Percentiles rank a stretch among this genome's conserved stretches.
Evolutionary conservation across 2,113 vertebrate species (phyloP).

Genomic region (Recurvirostra avosetta): DNA sequence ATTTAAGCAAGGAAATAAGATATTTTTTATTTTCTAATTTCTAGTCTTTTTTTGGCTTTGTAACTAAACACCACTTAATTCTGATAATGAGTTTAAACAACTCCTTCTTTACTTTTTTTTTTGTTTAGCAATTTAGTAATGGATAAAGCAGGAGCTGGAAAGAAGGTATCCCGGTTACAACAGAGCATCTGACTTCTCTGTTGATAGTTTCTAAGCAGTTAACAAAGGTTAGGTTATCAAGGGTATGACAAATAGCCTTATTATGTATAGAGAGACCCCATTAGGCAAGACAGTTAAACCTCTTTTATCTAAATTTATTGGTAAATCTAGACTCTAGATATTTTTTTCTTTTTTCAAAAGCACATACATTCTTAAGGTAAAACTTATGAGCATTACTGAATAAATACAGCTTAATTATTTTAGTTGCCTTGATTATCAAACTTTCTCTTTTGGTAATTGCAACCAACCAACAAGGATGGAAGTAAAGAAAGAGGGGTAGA

Average conservation of each 20-base stretch:
- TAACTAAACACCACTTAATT: slow-evolving; percentile 45
- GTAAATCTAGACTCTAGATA: slow-evolving; percentile 31
- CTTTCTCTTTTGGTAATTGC: background rate
- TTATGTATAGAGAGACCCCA: slow-evolving; percentile 66
- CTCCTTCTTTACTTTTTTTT: slow-evolving; percentile 26
- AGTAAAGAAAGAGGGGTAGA: background rate
- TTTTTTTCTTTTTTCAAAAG: background rate
- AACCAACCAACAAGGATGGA: background rate
- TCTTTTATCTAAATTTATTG: slow-evolving; percentile 47
- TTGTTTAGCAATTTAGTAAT: slow-evolving; percentile 54
- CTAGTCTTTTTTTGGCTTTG: background rate
- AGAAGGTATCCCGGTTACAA: slow-evolving; percentile 67
- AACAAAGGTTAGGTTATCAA: slow-evolving; percentile 68
- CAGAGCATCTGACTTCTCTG: slow-evolving; percentile 42
- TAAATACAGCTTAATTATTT: background rate
- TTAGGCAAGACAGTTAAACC: slow-evolving; percentile 65
- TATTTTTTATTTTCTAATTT: background rate
- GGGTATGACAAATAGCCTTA: slow-evolving; percentile 72
- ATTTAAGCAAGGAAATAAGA: slow-evolving; percentile 20
- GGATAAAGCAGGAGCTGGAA: slow-evolving; percentile 60
- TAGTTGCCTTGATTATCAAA: background rate
- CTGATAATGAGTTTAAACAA: slow-evolving; percentile 64
- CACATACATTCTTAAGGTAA: background rate
- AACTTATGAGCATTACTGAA: background rate
- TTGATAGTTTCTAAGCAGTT: slow-evolving; percentile 71